phyloP scores from a whole-genome alignment of 2,113 vertebrate species.

The Pelodiscus sinensis region DNA sequence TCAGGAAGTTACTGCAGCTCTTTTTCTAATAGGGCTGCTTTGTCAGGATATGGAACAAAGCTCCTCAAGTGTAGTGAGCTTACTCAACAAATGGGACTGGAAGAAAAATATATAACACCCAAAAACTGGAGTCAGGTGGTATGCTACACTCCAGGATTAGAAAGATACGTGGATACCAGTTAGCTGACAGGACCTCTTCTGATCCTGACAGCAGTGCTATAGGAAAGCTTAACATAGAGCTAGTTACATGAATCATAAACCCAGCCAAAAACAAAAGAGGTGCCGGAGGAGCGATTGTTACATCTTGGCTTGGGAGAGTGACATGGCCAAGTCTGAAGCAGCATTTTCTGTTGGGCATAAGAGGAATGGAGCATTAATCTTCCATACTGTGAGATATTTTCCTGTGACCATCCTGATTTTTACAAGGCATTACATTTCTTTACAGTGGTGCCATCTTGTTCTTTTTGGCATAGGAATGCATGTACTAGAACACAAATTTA shows the following conservation, averaged over 20 bases:
- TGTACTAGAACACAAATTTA: neutral
- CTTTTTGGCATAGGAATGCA: neutral
- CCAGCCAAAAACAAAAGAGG: neutral
- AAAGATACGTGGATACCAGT: neutral
- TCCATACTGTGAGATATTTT: neutral
- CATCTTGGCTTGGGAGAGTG: neutral
- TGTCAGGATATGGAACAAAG: neutral
- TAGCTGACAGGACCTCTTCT: neutral
- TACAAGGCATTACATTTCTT: neutral
- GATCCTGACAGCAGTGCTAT: neutral
- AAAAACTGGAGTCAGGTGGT: neutral
- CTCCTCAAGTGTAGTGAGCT: neutral
- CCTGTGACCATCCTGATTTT: neutral
- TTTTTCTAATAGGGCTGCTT: neutral
- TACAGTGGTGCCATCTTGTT: neutral
- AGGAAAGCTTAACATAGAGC: neutral
- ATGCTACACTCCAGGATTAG: neutral
- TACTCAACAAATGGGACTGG: neutral
- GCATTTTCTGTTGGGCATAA: neutral
- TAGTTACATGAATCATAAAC: neutral
- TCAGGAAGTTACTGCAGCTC: neutral
- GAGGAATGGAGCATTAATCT: neutral
- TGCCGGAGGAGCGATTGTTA: neutral
- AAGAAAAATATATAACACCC: neutral
- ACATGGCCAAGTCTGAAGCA: neutral